Base-by-base conservation (phyloP, 2,888 invertebrate species). In the Pterostichus niger region DNA sequence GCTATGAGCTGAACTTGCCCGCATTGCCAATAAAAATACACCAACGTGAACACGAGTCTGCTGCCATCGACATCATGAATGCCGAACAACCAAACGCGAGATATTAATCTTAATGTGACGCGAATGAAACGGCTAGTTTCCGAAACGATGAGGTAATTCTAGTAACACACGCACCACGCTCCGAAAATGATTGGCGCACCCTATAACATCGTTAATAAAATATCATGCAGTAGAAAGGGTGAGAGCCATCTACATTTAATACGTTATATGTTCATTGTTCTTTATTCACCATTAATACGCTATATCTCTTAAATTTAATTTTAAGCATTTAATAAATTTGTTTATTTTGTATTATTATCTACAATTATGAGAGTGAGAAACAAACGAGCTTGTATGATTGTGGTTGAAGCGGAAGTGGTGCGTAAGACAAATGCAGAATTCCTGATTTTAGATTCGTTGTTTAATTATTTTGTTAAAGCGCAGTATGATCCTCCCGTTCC, bases 91-190 rank as follows among this genome's bases (percentile, higher is more conserved):
- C 84, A 86, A 86, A 85, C 84, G 85, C 84, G 84, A 84, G 87
- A 88, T 88, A 87, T 85, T 85, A 86, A 88, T 88, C 88, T 88
- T 86, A 87, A 87, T 86, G 86, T 84, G 85, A 85, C 85, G 85
- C 85, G 86, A 87, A 87, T 86, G 85, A 87, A 87, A 87, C 86
- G 85, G 87, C 85, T 86, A 85, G 86, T 87, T 87, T 87, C 86
- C 87, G 87, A 87, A 87, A 87, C 87, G 87, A 87, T 87, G 87
- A 86, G 87, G 87, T 88, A 88, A 87, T 87, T 87, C 87, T 86
- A 87, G 87, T 87, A 87, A 85, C 82, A 85, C 88, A 88, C 88
- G 87, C 88, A 88, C 86, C 88, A 88, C 88, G 87, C 88, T 87
- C 86, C 17, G 11, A 35, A 64, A 86, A 85, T 86, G 87, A 87